These are phyloP conservation scores for Eledona agricola DNA, from an alignment of 2,888 invertebrate genomes.

Conservation along the genomic window DNA sequence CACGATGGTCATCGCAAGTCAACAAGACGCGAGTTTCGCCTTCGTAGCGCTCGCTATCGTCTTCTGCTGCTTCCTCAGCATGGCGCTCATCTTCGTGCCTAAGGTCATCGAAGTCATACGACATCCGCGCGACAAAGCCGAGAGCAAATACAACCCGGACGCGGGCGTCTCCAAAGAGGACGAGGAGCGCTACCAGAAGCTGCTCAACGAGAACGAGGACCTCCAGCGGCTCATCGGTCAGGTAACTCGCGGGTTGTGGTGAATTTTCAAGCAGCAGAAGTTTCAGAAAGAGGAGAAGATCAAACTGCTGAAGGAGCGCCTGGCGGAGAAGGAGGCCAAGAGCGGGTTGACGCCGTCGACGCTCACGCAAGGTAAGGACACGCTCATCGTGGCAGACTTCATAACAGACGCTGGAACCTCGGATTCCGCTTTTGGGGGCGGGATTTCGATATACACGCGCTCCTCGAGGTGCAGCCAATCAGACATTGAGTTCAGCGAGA, in stretches of 20 bases:
- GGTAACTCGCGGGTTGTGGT: conserved; percentile 67
- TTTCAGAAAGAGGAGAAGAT: conserved; percentile 94
- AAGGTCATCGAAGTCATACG: conserved; percentile 94
- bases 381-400: conserved; percentile 77
- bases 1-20: conserved; percentile 94
- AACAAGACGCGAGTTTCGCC: conserved; percentile 97
- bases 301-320: conserved; percentile 79
- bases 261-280: too few relatives aligned
- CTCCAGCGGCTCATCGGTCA: conserved; percentile 93
- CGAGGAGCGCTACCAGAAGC: conserved; percentile 92
- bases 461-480: conserved; percentile 86
- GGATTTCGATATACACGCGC: conserved; percentile 77
- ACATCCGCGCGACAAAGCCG: conserved; percentile 87
- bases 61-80: conserved; percentile 97
- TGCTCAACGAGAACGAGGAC: conserved; percentile 95
- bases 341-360: conserved; percentile 61
- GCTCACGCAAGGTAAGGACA: conserved; percentile 80
- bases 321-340: conserved; percentile 79
- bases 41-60: conserved; percentile 96
- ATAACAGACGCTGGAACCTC: conserved; percentile 81
- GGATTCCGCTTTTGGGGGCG: conserved; percentile 75
- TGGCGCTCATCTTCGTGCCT: conserved; percentile 98
- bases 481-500: conserved; percentile 88
- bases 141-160: conserved; percentile 88
- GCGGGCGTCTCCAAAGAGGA: conserved; percentile 87